Percentiles rank a stretch among this genome's conserved stretches.
Evolutionary conservation across 2,797 vertebrate species (phyloP).

Genomic region (Amphiprion clarkii): DNA sequence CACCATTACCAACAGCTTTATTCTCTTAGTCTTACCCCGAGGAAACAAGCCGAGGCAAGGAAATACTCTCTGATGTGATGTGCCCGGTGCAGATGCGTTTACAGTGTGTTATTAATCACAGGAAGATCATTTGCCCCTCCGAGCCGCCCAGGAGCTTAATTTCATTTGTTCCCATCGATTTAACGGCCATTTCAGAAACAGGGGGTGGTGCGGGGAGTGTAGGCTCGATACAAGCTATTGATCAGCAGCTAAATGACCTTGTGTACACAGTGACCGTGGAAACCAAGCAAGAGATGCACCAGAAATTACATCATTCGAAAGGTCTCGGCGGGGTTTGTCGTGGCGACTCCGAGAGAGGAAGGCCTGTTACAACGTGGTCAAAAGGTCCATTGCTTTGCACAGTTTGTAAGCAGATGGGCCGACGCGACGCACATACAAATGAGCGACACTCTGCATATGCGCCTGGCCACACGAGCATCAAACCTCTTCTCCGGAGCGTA

Average conservation of each 20-base stretch:
- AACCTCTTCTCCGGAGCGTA: constrained; percentile 48
- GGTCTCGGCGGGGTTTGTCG: constrained; percentile 38
- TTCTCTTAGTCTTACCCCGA: constrained; percentile 65
- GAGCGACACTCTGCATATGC: constrained; percentile 16
- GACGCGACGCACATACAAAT: constrained; percentile 24
- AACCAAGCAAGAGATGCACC: constrained; percentile 32
- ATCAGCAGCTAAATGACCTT: constrained; percentile 83
- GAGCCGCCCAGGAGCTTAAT: constrained; percentile 81
- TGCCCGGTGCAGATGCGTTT: constrained; percentile 71
- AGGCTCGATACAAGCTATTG: constrained; percentile 80
- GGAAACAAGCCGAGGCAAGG: constrained; percentile 62
- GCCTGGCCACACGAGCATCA: constrained; percentile 48
- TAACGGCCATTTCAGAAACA: constrained; percentile 80
- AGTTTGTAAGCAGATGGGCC: constrained; percentile 50
- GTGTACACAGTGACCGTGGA: constrained; percentile 71
- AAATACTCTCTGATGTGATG: constrained; percentile 75
- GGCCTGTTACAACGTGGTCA: constrained; percentile 16
- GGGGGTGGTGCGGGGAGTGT: constrained; percentile 41
- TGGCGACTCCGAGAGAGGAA: neutral
- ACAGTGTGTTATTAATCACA: constrained; percentile 83
- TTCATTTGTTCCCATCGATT: constrained; percentile 86
- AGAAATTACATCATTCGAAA: constrained; percentile 57
- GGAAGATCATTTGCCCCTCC: constrained; percentile 80
- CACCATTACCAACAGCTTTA: constrained; percentile 68
- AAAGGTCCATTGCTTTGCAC: constrained; percentile 34